Conservation (phyloP, 2,888 invertebrate genomes). For the Nasonia oneida region DNA sequence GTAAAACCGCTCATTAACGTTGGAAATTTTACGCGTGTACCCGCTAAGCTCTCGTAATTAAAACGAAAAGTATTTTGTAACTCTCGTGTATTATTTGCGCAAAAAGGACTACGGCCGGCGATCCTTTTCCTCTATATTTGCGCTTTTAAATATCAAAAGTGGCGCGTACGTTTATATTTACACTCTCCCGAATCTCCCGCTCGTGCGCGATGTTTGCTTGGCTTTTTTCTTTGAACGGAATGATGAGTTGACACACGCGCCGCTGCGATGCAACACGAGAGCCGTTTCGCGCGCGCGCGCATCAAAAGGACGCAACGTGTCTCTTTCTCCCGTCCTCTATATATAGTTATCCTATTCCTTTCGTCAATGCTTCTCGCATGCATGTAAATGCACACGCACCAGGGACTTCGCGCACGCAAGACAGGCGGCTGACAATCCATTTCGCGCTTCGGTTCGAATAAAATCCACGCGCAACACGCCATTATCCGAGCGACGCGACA, state of each 20-base stretch:
- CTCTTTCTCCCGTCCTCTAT: neutral
- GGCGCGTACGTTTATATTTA: neutral
- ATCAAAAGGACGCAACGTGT: neutral
- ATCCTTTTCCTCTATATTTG: neutral
- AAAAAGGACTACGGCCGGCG: neutral
- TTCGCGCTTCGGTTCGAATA: slow-evolving; percentile 47
- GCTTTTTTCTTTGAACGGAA: neutral
- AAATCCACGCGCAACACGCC: slow-evolving; percentile 21
- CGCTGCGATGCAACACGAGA: neutral
- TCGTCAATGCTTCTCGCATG: neutral
- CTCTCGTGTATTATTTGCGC: neutral
- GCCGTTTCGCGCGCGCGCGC: neutral
- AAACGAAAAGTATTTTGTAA: slow-evolving; percentile 18
- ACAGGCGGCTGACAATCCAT: slow-evolving; percentile 41
- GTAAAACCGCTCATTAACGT: slow-evolving; percentile 35
- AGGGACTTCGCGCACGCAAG: neutral
- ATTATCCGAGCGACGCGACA: slow-evolving; percentile 2
- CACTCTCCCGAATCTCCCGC: neutral
- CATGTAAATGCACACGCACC: neutral
- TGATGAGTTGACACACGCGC: neutral
- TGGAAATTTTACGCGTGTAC: neutral
- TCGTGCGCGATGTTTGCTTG: too few relatives aligned
- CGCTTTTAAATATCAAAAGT: neutral
- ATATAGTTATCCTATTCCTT: neutral
- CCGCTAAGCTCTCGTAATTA: slow-evolving; percentile 31